phyloP scores from a whole-genome alignment of 1,140 invertebrate species.

The Diprion similis region DNA sequence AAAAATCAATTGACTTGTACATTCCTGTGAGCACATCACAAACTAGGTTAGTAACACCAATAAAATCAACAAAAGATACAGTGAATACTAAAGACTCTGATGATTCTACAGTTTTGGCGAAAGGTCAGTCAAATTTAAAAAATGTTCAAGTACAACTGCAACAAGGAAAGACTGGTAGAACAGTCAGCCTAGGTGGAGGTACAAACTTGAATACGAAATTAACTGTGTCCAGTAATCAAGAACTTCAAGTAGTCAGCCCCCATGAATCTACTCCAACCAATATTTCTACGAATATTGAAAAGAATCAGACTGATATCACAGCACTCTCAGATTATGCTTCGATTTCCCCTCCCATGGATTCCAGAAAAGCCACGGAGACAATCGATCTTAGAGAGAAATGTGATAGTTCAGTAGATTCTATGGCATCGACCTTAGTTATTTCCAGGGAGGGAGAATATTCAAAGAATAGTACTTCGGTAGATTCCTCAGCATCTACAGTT shows the following conservation, averaged over 20 bases:
- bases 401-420: constrained; percentile 4
- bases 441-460: constrained; percentile 1
- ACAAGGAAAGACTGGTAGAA: constrained; percentile 6
- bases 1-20: constrained; percentile 1
- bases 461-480: neutral
- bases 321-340: neutral
- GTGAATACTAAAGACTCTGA: neutral
- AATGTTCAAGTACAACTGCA: constrained; percentile 2
- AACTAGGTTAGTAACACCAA: neutral
- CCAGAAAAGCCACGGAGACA: neutral
- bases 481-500: neutral
- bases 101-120: neutral
- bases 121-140: neutral
- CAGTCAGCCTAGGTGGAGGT: neutral
- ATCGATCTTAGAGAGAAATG: neutral
- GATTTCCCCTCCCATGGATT: neutral
- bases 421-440: constrained; percentile 29
- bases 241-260: neutral
- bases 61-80: neutral
- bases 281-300: neutral
- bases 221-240: neutral
- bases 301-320: neutral
- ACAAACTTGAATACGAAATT: neutral
- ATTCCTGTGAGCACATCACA: constrained; percentile 8
- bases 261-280: neutral